Evolutionary conservation across 2,797 vertebrate genomes (phyloP).

Genomic region (Mus spretus): DNA sequence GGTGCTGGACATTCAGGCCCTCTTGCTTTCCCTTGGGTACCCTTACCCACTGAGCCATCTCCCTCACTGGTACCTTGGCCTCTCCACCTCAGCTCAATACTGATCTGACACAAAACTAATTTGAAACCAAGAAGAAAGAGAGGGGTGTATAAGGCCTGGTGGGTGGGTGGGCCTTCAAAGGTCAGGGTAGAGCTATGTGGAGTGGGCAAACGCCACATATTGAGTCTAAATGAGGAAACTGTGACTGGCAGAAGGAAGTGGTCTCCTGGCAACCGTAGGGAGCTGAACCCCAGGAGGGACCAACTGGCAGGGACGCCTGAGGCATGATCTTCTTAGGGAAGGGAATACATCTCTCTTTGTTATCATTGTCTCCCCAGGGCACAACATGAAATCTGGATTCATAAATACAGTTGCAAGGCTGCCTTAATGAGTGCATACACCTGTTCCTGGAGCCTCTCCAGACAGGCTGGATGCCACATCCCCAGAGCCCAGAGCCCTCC

Average conservation of each 20-base stretch:
- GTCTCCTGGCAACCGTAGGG: background rate
- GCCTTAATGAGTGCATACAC: conserved; percentile 10
- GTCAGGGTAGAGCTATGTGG: background rate
- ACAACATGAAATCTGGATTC: conserved; percentile 13
- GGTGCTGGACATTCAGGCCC: background rate
- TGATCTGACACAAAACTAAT: background rate
- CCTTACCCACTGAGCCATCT: background rate
- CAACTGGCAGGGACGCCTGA: background rate
- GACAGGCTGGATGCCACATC: background rate
- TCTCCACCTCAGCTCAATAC: background rate
- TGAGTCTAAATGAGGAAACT: background rate
- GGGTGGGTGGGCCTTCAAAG: background rate
- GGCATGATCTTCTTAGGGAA: background rate
- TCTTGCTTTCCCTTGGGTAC: background rate
- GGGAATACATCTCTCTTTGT: conserved; percentile 24
- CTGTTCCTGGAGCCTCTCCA: conserved; percentile 18
- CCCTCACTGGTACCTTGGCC: background rate
- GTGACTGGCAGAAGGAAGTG: conserved; percentile 26
- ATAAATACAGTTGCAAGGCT: conserved; percentile 24
- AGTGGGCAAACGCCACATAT: background rate
- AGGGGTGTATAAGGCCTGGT: background rate
- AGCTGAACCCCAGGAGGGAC: background rate
- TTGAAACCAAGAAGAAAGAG: background rate
- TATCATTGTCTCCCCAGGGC: background rate
- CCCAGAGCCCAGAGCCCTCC: background rate